These are phyloP conservation scores for Tenthredo livida DNA, from an alignment of 2,888 invertebrate genomes.

Conservation along the genomic window DNA sequence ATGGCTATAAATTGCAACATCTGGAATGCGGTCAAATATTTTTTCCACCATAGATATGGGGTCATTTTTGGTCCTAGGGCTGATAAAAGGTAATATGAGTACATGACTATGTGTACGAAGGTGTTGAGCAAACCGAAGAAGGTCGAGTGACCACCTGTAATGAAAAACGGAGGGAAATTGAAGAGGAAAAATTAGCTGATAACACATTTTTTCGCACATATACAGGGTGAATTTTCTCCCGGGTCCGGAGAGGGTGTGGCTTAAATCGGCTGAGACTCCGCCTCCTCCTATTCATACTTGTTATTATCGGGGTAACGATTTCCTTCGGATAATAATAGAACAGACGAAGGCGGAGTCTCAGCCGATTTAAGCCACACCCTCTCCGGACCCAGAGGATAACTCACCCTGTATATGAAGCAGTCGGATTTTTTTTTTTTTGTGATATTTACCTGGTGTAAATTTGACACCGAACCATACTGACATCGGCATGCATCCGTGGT, in stretches of 20 bases:
- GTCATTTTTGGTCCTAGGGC: slow-evolving; percentile 93
- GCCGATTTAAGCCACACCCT: too few relatives aligned
- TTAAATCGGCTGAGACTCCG: too few relatives aligned
- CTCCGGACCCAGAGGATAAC: neutral
- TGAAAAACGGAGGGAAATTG: slow-evolving; percentile 56
- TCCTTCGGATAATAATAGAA: too few relatives aligned
- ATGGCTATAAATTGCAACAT: slow-evolving; percentile 95
- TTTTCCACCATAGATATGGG: slow-evolving; percentile 97
- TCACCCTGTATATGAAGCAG: neutral
- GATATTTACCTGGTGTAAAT: slow-evolving; percentile 90
- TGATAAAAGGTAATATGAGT: slow-evolving; percentile 94
- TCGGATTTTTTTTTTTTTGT: neutral
- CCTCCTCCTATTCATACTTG: too few relatives aligned
- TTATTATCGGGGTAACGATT: too few relatives aligned
- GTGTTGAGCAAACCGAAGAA: slow-evolving; percentile 97
- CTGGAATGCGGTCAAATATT: slow-evolving; percentile 94
- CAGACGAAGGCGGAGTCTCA: too few relatives aligned
- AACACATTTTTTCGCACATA: neutral
- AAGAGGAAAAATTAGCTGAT: slow-evolving; percentile 20
- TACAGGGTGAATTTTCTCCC: too few relatives aligned
- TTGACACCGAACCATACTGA: slow-evolving; percentile 98
- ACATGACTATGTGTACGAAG: slow-evolving; percentile 98
- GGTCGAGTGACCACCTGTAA: slow-evolving; percentile 93
- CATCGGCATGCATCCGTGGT: slow-evolving; percentile 98
- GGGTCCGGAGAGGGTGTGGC: too few relatives aligned